phyloP scores from a whole-genome alignment of 2,113 vertebrate species.

The Eublepharis macularius region DNA sequence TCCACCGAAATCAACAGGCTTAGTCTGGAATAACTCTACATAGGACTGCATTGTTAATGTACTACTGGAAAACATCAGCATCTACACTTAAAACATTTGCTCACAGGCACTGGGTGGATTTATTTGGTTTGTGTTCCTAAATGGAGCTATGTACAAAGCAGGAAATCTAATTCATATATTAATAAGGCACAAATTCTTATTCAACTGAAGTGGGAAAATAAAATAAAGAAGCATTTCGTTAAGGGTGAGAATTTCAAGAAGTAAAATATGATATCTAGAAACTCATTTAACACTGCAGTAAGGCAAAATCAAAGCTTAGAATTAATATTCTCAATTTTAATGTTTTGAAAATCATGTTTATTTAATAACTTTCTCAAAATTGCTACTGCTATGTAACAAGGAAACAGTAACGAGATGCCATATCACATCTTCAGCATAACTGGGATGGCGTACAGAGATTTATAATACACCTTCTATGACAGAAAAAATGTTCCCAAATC shows the following conservation, averaged over 20 bases:
- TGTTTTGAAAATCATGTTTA: not conserved
- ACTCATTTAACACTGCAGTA: not conserved
- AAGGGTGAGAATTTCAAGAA: not conserved
- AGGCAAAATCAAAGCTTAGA: not conserved
- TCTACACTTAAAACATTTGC: not conserved
- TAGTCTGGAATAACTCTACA: too few species aligned
- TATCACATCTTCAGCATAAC: not conserved
- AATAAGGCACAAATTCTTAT: not conserved
- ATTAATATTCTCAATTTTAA: not conserved
- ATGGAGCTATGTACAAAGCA: not conserved
- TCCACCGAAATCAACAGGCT: too few species aligned
- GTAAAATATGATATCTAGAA: not conserved
- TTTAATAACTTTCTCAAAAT: not conserved
- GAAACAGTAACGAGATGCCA: not conserved
- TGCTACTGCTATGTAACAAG: not conserved
- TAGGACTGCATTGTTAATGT: not conserved
- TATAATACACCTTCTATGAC: not conserved
- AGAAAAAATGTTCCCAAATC: not conserved
- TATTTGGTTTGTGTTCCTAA: not conserved
- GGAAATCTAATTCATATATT: not conserved
- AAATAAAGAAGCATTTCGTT: not conserved
- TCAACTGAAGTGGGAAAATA: not conserved
- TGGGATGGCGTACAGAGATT: not conserved
- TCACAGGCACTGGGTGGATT: not conserved
- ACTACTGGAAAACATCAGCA: not conserved